Evolutionary conservation across 2,113 vertebrate genomes (phyloP), one percentile per base, ranked within the genome.

Genomic region (Oreotrochilus melanogaster): DNA sequence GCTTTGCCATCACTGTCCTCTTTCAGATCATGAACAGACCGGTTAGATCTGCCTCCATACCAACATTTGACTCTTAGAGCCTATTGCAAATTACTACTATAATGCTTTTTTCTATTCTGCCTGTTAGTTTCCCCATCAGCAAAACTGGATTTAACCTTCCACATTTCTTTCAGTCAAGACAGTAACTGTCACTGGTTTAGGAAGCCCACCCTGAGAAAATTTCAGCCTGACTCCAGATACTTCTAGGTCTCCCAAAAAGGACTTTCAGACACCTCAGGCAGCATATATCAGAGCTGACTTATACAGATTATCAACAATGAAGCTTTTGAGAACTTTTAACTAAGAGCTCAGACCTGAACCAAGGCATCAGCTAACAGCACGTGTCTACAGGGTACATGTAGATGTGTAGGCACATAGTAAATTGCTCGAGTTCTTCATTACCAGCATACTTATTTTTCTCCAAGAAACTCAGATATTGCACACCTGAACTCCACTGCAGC

Each of bases 1-100:
- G 93, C 45, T 92, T 85, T 88, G 15, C 54, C 42, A 70, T 19
- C 54, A 42, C 60, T 78, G 39, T 71, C 82, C 47, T 74, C 25
- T 80, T 95, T 88, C 64, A 83, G 50, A 79, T 25, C 13, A 10
- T 2, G 21, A 89, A 71, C 28, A 85, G 78, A 64, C 51, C 8
- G 0, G 71, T 86, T 56, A 61, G 45, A 61, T 61, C 75, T 70
- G 50, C 54, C 37, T 66, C 54, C 81, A 88, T 39, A 90, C 51
- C 35, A 25, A 60, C 6, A 10, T 28, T 23, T 81, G 58, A 42
- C 12, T 86, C 50, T 31, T 37, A 79, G 69, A 50, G 51, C 19
- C 42, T 82, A 71, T 48, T 73, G 33, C 47, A 89, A 72, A 72
- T 70, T 58, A 11, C 30, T 50, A 6, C 58, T 47, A 50, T 42